A percentile compares a stretch with the other conserved stretches of the same genome.
These are phyloP conservation scores for Rhagologus leucostigma DNA, from an alignment of 2,113 vertebrate species.

Conservation along the genomic window DNA sequence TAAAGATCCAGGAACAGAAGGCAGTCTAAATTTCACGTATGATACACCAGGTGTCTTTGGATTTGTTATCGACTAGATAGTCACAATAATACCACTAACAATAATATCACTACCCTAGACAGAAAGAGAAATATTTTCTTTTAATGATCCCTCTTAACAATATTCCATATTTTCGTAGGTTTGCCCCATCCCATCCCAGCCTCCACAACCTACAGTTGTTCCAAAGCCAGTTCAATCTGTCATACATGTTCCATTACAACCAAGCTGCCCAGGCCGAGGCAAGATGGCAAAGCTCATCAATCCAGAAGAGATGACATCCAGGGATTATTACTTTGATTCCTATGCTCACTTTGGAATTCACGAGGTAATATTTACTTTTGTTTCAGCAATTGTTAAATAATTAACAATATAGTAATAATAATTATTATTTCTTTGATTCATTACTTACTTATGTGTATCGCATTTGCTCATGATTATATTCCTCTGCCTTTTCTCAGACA, in stretches of 20 bases:
- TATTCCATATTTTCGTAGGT: constrained; percentile 59
- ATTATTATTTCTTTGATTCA: not conserved
- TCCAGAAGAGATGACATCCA: constrained; percentile 97
- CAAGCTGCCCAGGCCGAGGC: constrained; percentile 87
- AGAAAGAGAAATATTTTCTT: not conserved
- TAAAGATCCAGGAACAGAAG: not conserved
- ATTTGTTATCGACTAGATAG: not conserved
- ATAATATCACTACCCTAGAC: not conserved
- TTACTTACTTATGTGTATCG: not conserved
- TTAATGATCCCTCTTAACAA: not conserved
- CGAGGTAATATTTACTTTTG: constrained; percentile 78
- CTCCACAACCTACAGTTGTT: constrained; percentile 81
- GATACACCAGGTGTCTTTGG: not conserved
- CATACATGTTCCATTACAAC: constrained; percentile 78
- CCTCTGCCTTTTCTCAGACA: not conserved
- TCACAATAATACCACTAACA: not conserved
- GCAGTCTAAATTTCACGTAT: not conserved
- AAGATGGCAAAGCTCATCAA: constrained; percentile 92
- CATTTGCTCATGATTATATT: not conserved
- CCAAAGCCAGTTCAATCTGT: constrained; percentile 85
- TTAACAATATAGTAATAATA: not conserved
- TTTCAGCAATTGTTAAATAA: not conserved
- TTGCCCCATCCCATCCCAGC: constrained; percentile 77
- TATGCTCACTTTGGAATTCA: constrained; percentile 98
- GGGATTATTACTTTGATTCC: constrained; percentile 98